A percentile compares a stretch with the other conserved stretches of the same genome.
These are phyloP conservation scores for Drosophila guanche DNA, from an alignment of 1,140 invertebrate species.

Conservation along the genomic window DNA sequence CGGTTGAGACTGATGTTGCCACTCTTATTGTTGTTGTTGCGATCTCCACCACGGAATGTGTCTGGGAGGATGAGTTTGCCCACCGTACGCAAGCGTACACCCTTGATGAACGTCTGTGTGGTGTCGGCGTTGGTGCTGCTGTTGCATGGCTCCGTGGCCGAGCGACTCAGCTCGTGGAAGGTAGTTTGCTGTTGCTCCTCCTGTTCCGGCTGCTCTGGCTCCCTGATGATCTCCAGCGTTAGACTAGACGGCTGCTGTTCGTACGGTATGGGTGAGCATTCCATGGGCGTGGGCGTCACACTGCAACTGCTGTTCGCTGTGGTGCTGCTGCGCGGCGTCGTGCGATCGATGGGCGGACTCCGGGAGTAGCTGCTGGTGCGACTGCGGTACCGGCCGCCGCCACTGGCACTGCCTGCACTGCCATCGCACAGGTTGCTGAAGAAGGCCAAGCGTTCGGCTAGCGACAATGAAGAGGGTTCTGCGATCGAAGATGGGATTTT, in stretches of 20 bases:
- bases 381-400: conserved; percentile 30
- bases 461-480: conserved; percentile 79
- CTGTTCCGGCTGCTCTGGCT: conserved; percentile 14
- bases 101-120: conserved; percentile 16
- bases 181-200: conserved; percentile 21
- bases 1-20: conserved; percentile 12
- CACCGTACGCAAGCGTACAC: conserved; percentile 62
- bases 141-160: conserved; percentile 49
- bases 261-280: conserved; percentile 42
- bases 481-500: conserved; percentile 3
- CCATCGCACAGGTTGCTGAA: conserved; percentile 72
- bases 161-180: conserved; percentile 47
- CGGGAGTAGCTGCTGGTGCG: conserved; percentile 61
- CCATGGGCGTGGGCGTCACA: conserved; percentile 71
- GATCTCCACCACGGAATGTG: conserved; percentile 60
- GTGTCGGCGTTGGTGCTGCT: not conserved
- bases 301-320: conserved; percentile 56
- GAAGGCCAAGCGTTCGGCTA: conserved; percentile 77
- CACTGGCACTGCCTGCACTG: conserved; percentile 26
- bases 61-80: conserved; percentile 70
- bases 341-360: conserved; percentile 61
- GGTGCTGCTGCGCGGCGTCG: conserved; percentile 59
- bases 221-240: conserved; percentile 40
- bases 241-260: conserved; percentile 32
- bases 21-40: conserved; percentile 48